Base-by-base conservation (phyloP, 2,113 vertebrate genomes). In the Oryzias javanicus region DNA sequence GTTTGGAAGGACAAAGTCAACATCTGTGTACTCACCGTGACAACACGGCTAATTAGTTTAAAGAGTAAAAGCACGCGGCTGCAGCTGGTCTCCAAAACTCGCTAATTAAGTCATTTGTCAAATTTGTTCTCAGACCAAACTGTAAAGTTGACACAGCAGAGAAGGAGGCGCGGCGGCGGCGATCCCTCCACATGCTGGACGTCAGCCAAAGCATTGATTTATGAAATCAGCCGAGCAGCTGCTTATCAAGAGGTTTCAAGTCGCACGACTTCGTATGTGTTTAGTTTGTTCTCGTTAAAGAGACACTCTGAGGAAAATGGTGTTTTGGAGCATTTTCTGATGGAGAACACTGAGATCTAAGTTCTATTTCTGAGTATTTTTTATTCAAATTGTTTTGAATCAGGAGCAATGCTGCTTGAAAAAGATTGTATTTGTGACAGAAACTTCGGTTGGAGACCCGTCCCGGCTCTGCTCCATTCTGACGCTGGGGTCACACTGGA, bases 31-130 rank as follows among this genome's bases (percentile, higher is more conserved):
- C 27, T 29, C 14, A 27, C 17, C 14, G 18, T 44, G 19, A 25
- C 20, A 8, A 17, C 48, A 51, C 8, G 51, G 35, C 40, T 61
- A 61, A 61, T 62, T 49, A 69, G 7, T 44, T 55, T 55, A 55
- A 54, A 4, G 44, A 68, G 35, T 49, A 58, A 25, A 53, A 55
- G 22, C 48, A 51, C 6, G 22, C 42, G 47, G 35, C 22, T 17
- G 50, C 42, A 52, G 42, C 56, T 27, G 14, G 49, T 19, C 49
- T 50, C 40, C 49, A 50, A 70, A 50, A 41, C 40, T 24, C 18
- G 7, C 35, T 25, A 56, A 57, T 57, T 55, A 63, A 50, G 54
- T 71, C 42, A 47, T 58, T 71, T 7, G 49, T 58, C 48, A 20
- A 20, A 51, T 63, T 42, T 42, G 20, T 22, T 14, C 17, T 64